Base-by-base conservation (phyloP, 2,113 vertebrate genomes). In the Axis porcinus region DNA sequence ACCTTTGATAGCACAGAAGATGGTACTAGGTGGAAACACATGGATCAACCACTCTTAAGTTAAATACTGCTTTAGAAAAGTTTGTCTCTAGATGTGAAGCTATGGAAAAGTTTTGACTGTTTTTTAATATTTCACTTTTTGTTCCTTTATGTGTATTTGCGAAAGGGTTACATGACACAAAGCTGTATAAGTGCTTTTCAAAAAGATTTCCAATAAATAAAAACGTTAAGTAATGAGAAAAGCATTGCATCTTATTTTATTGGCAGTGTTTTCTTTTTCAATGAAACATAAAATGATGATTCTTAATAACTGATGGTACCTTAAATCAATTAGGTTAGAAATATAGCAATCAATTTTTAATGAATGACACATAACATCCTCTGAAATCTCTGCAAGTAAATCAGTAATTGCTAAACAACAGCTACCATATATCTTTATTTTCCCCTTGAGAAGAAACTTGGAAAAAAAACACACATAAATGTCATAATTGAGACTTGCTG, bases 351-450 rank as follows among this genome's bases (percentile, higher is more conserved):
- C 3, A 91, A 14, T 25, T 89, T 94, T 95, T 91, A 97, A 91
- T 87, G 43, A 90, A 54, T 30, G 50, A 89, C 15, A 95, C 7
- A 70, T 10, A 94, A 40, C 10, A 94, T 91, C 7, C 47, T 67
- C 12, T 81, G 62, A 94, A 95, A 96, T 5, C 27, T 96, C 21
- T 89, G 25, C 43, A 86, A 96, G 19, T 82, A 82, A 70, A 82
- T 87, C 55, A 79, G 47, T 50, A 70, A 93, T 40, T 96, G 36
- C 90, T 91, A 92, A 92, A 82, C 40, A 94, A 52, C 47, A 91
- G n/a, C 40, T 54, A 60, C 25, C 0, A 16, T n/a, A 2, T 85
- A 50, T 52, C 81, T 95, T 91, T 43, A 90, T 60, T 89, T 97
- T 93, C 19, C 83, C 64, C 30, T 64, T 88, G 8, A 16, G 13